phyloP scores from a whole-genome alignment of 2,888 invertebrate genomes.

The Cactoblastis cactorum region DNA sequence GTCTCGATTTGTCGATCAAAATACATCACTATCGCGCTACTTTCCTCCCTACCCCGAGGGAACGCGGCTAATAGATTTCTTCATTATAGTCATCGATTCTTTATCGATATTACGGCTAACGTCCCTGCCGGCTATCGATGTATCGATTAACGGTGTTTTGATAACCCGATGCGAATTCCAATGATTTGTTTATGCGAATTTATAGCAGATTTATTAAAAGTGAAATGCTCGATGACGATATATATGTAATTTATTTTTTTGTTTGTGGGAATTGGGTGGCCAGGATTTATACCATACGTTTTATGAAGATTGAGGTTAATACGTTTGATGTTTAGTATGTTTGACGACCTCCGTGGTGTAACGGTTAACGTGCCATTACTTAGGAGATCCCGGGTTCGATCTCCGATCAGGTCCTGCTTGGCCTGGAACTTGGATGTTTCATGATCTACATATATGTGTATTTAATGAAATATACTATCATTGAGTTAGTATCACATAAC shows the following conservation, averaged over 20 bases:
- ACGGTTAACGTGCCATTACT: too few species aligned
- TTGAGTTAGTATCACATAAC: too few species aligned
- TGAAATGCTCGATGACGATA: not conserved
- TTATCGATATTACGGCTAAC: constrained; percentile 33
- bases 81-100: constrained; percentile 31
- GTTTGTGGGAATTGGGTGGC: not conserved
- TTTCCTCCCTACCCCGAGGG: constrained; percentile 21
- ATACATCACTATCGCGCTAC: constrained; percentile 13
- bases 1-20: constrained; percentile 8
- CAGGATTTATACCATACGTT: not conserved
- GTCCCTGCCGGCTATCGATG: constrained; percentile 24
- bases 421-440: too few species aligned
- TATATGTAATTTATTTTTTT: not conserved
- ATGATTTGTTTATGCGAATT: constrained; percentile 9
- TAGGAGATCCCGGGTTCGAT: too few species aligned
- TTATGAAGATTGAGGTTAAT: not conserved
- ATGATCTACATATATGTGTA: too few species aligned
- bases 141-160: constrained; percentile 20
- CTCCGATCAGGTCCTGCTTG: too few species aligned
- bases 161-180: constrained; percentile 5
- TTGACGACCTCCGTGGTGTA: too few species aligned
- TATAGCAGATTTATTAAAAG: constrained; percentile 2
- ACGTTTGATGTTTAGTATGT: too few species aligned
- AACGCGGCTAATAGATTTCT: constrained; percentile 40
- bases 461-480: too few species aligned